Evolutionary conservation across 2,797 vertebrate genomes (phyloP), one percentile per base, ranked within the genome.

Genomic region (Triplophysa bombifrons): DNA sequence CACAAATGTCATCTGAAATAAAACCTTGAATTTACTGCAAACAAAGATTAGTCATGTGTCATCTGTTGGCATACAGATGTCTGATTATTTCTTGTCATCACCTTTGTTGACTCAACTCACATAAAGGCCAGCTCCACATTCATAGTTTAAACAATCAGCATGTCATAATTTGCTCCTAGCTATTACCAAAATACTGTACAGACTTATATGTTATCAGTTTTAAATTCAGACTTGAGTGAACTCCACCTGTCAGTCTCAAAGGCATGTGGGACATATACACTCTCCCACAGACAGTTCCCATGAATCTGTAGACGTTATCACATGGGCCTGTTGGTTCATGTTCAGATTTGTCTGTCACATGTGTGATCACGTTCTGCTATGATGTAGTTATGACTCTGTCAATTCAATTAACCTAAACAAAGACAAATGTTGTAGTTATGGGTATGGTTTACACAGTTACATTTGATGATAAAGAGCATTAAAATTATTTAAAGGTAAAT

Each of bases 311-410:
- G 76, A 78, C 78, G 10, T 16, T 17, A 76, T 83, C 41, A 76
- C 50, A 64, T 17, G 48, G 83, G 75, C 82, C 53, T 86, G 85
- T 58, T 50, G 71, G 80, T 67, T 82, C 74, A 72, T 72, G 74
- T 78, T 64, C n/a, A 63, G 48, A 27, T 41, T 20, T 63, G 9
- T 44, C 16, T 50, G 16, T 55, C 34, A 14, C 56, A 44, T 60
- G 56, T 11, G 56, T 72, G 38, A 72, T 64, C 50, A 72, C 4
- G 5, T 38, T 72, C 8, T 58, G 3, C 20, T 41, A 19, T 22
- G 60, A 60, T 25, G 61, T 50, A 75, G 12, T 58, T 51, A 46
- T 30, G 34, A 46, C 48, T 34, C 74, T 44, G 64, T 63, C 64
- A 53, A 3, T 30, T 76, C 38, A 46, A 48, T 68, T 3, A 34